A percentile compares a stretch with the other conserved stretches of the same genome.
Conservation (phyloP, 2,113 vertebrate species). For the Pterocles burchelli region DNA sequence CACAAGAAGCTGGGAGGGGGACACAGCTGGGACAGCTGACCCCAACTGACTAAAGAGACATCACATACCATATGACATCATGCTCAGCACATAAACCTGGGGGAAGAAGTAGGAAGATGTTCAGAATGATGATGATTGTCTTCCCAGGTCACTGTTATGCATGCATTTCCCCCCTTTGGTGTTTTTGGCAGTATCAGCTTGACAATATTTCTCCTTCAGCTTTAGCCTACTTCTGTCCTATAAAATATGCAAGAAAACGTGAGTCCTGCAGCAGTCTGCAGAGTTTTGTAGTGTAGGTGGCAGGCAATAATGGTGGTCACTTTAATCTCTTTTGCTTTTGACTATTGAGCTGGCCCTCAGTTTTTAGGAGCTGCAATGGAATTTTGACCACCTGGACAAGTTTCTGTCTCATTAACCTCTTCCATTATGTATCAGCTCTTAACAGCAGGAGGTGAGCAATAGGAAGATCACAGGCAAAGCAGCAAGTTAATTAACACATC, state of each 20-base stretch:
- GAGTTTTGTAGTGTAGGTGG: background rate
- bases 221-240: background rate
- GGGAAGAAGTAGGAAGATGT: no score
- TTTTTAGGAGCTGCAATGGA: background rate
- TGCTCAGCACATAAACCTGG: no score
- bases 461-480: background rate
- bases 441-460: background rate
- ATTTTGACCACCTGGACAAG: background rate
- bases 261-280: background rate
- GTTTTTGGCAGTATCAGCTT: background rate
- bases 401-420: slow-evolving; percentile 40
- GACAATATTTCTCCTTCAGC: background rate
- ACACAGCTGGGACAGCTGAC: no score
- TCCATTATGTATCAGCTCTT: background rate
- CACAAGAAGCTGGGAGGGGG: no score
- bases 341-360: background rate
- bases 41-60: no score
- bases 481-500: slow-evolving; percentile 40
- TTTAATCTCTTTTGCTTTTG: background rate
- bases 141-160: no score
- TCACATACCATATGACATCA: no score
- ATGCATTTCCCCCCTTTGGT: background rate
- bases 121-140: no score
- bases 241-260: background rate
- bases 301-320: background rate